phyloP scores from a whole-genome alignment of 2,113 vertebrate species.

The Lycaon pictus region DNA sequence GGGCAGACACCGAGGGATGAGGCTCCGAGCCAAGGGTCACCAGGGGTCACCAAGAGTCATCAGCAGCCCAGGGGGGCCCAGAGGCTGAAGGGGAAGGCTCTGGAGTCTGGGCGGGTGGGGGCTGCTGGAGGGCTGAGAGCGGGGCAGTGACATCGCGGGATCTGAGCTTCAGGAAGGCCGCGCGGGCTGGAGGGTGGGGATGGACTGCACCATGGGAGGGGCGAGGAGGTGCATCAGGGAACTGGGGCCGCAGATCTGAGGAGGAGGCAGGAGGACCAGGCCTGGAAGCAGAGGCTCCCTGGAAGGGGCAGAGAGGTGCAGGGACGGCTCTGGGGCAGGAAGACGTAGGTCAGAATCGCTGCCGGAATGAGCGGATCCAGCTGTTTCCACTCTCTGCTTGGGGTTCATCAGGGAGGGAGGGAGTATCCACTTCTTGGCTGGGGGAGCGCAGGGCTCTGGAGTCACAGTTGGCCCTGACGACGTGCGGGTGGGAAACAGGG shows the following conservation, averaged over 20 bases:
- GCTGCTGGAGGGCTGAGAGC: no score
- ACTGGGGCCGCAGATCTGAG: background rate
- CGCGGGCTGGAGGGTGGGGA: background rate
- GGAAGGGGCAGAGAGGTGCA: background rate
- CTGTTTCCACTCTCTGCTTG: background rate
- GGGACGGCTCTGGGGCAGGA: no score
- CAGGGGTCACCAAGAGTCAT: background rate
- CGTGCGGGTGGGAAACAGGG: background rate
- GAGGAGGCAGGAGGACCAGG: background rate
- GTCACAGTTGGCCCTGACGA: background rate
- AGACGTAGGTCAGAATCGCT: rapidly evolving
- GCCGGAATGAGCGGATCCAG: background rate
- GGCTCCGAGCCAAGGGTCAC: background rate
- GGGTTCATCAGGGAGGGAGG: background rate
- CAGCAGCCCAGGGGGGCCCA: background rate
- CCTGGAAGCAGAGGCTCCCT: background rate
- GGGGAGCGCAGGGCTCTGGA: no score
- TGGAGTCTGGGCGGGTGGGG: background rate
- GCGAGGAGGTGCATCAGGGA: background rate
- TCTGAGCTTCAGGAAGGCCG: background rate
- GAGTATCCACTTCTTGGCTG: background rate
- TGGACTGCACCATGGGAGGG: background rate
- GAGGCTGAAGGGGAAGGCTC: background rate
- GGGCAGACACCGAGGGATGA: rapidly evolving
- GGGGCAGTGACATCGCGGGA: no score